A percentile compares a stretch with the other conserved stretches of the same genome.
Conservation (phyloP, 2,888 invertebrate genomes). For the Acanthoscelides obtectus region DNA sequence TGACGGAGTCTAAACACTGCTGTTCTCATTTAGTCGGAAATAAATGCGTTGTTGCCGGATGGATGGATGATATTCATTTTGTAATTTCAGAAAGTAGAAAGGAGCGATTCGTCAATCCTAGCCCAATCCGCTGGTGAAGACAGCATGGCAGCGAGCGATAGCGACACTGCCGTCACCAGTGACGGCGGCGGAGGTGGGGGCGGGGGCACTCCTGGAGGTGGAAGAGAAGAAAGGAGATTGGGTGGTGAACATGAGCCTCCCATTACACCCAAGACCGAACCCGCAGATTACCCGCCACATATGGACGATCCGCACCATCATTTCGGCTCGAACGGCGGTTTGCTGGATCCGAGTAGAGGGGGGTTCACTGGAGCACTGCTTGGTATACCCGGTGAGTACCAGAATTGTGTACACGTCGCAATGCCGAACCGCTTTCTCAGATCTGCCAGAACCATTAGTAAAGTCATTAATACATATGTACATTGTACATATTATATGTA, state of each 20-base stretch:
- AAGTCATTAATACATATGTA: too few relatives aligned
- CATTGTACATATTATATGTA: too few relatives aligned
- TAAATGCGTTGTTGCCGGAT: neutral
- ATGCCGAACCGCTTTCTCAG: too few relatives aligned
- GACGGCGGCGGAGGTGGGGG: constrained; percentile 44
- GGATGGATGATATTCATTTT: neutral
- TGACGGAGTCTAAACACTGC: too few relatives aligned
- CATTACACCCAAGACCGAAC: constrained; percentile 69
- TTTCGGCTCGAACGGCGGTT: constrained; percentile 54
- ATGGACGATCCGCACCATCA: constrained; percentile 61
- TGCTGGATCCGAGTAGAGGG: constrained; percentile 63
- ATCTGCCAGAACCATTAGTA: too few relatives aligned
- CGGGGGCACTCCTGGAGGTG: neutral
- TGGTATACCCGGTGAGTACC: constrained; percentile 69
- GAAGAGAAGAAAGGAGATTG: neutral
- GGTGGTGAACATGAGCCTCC: constrained; percentile 46
- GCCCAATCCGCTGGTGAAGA: constrained; percentile 77
- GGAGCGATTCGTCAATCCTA: constrained; percentile 57
- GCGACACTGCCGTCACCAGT: constrained; percentile 74
- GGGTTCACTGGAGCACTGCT: constrained; percentile 76
- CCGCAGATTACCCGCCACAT: constrained; percentile 57
- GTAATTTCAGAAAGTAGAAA: constrained; percentile 28
- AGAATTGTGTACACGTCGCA: too few relatives aligned
- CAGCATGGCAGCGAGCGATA: constrained; percentile 59
- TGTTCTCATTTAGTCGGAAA: too few relatives aligned